Evolutionary conservation across 2,888 invertebrate genomes (phyloP).

Genomic region (Mythimna pallens): DNA sequence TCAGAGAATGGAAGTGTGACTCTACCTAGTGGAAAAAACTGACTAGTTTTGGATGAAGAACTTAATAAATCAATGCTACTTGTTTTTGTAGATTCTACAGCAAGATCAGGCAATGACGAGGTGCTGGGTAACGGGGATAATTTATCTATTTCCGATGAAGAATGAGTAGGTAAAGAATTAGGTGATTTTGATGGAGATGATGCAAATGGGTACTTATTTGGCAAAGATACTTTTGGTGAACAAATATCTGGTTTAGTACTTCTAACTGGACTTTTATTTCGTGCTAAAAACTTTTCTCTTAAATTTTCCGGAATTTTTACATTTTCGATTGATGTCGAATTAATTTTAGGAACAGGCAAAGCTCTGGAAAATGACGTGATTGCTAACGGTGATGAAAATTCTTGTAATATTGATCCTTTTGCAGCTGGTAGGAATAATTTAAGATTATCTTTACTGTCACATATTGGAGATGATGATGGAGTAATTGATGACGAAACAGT

Average conservation of each 20-base stretch:
- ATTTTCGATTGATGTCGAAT: slow-evolving; percentile 35
- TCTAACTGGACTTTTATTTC: not conserved
- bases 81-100: slow-evolving; percentile 12
- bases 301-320: slow-evolving; percentile 36
- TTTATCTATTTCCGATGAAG: slow-evolving; percentile 12
- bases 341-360: slow-evolving; percentile 46
- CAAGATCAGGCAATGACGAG: slow-evolving; percentile 12
- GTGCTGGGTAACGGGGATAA: slow-evolving; percentile 7
- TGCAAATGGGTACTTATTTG: not conserved
- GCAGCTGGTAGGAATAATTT: not conserved
- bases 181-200: not conserved
- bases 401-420: not conserved
- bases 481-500: not conserved
- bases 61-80: not conserved
- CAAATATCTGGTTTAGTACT: not conserved
- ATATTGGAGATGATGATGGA: not conserved
- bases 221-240: not conserved
- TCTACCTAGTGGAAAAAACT: not conserved
- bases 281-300: not conserved
- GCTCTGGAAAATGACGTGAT: slow-evolving; percentile 28
- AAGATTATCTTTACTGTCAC: slow-evolving; percentile 4
- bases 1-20: slow-evolving; percentile 21
- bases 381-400: slow-evolving; percentile 26
- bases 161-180: slow-evolving; percentile 1
- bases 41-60: not conserved